Conservation (phyloP, 30 jellyfish, hydroid and myxozoan genomes). For the Aurelia aurita region DNA sequence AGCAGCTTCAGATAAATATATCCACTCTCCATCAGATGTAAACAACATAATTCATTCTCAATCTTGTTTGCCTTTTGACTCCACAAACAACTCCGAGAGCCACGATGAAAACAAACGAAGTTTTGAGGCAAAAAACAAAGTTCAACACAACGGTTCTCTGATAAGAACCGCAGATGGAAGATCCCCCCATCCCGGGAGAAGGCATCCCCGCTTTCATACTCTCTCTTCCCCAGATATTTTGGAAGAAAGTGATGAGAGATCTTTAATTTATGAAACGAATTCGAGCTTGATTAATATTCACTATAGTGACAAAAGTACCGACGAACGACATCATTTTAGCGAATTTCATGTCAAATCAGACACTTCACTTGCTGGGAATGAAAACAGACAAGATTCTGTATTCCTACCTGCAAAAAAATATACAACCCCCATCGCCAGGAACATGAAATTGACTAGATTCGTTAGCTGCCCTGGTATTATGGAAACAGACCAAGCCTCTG, state of each 20-base stretch:
- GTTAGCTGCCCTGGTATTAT: constrained; percentile 1
- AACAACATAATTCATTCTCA: neutral
- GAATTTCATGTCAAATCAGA: neutral
- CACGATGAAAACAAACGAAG: neutral
- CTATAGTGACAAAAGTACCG: neutral
- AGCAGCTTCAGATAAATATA: constrained; percentile 14
- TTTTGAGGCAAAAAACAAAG: constrained; percentile 3
- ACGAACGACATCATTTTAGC: too few species aligned
- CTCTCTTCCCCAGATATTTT: constrained; percentile 53
- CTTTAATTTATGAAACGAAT: neutral
- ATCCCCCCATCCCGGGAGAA: constrained; percentile 68
- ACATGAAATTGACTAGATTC: neutral
- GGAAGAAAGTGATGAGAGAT: constrained; percentile 17
- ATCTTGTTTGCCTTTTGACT: constrained; percentile 44
- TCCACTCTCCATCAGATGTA: constrained; percentile 4
- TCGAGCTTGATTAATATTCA: neutral
- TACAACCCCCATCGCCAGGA: neutral
- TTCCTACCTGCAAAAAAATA: neutral
- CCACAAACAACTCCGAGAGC: neutral
- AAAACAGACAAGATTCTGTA: neutral
- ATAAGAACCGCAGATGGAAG: constrained; percentile 50
- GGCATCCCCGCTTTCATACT: constrained; percentile 12
- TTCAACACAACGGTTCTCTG: neutral
- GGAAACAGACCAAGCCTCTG: too few species aligned
- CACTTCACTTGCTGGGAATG: neutral